These are phyloP conservation scores for Hybos culiciformis DNA, from an alignment of 2,888 invertebrate species.

Conservation along the genomic window DNA sequence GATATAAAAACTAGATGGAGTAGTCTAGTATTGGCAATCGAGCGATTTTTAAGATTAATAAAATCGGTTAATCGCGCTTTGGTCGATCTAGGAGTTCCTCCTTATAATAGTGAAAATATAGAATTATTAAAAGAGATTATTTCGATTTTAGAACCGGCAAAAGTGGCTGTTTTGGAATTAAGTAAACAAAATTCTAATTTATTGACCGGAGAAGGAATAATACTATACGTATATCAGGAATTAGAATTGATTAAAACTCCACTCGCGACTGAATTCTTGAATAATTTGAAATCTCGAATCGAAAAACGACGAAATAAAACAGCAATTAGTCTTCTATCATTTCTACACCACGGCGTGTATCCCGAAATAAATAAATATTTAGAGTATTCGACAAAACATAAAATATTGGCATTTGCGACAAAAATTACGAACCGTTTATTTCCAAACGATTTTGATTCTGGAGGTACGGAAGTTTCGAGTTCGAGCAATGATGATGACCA, in stretches of 20 bases:
- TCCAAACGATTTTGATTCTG: background rate
- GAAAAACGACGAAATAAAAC: background rate
- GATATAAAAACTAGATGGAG: background rate
- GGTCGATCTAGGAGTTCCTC: background rate
- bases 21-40: background rate
- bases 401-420: background rate
- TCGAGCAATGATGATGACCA: background rate
- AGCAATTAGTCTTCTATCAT: background rate
- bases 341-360: background rate
- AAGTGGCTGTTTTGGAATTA: background rate
- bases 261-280: constrained; percentile 1
- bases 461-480: background rate
- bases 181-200: background rate
- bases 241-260: constrained; percentile 1
- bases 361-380: background rate
- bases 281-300: constrained; percentile 2
- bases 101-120: background rate
- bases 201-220: background rate
- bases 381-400: background rate
- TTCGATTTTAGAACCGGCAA: constrained; percentile 1
- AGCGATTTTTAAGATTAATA: background rate
- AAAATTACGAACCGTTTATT: background rate
- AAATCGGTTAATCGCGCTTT: background rate
- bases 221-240: background rate
- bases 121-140: constrained; percentile 1